Evolutionary conservation across 2,113 vertebrate species (phyloP), one percentile per base, ranked within the genome.

Genomic region (Microcebus lehilahytsara): DNA sequence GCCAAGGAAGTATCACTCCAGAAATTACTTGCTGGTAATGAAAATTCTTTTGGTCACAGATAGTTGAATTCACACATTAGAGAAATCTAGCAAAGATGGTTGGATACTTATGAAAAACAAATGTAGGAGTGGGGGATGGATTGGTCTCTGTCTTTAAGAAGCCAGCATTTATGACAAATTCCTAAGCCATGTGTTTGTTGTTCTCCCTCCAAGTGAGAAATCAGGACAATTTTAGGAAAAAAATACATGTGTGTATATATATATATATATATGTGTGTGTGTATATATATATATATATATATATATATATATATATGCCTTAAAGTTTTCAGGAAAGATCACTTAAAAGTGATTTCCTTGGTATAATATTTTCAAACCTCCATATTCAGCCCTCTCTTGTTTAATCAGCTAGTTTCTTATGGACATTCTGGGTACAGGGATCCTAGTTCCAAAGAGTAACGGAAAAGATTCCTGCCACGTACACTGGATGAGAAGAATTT

Each of bases 331-430:
- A 34, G 58, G 46, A 64, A 64, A 60, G 53, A 34, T 34, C 13
- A 71, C 30, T 93, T 66, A 51, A 40, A 79, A 51, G 11, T 27
- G 13, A 81, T 81, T 62, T 91, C 37, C 30, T 67, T 90, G 34
- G 16, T 27, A 6, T 62, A n/a, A 22, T 11, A 20, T 4, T 51
- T 22, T 72, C 85, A 5, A 23, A 27, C 49, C 1, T 62, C 34
- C 42, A 3, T 32, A 10, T 27, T n/a, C 37, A 8, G 34, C 1
- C 12, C 34, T 4, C 49, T 5, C 60, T 0, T 2, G 10, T 34
- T 71, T 49, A 74, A 69, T 58, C 66, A 85, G 19, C 53, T 64
- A 42, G 16, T 53, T 80, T 96, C 42, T 71, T 5, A 23, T 34
- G 58, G 74, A 66, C 3, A 17, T 37, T 49, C 46, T 64, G 56